Evolutionary conservation across 2,888 invertebrate genomes (phyloP).

Genomic region (Alcis repandata): DNA sequence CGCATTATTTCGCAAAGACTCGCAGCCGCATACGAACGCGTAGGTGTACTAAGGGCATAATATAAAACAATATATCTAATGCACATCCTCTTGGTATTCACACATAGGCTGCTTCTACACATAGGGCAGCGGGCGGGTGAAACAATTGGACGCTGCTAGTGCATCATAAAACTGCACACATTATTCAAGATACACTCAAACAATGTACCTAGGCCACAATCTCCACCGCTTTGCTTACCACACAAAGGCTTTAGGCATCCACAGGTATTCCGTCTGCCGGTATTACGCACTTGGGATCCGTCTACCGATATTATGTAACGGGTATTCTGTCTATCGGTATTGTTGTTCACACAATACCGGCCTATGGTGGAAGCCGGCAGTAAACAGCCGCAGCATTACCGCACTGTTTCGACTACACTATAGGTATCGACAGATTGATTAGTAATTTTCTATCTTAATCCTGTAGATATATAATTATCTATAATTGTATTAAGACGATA

Average conservation of each 20-base stretch:
- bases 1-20: too few species aligned
- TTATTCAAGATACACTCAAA: constrained; percentile 11
- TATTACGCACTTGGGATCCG: constrained; percentile 2
- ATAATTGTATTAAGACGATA: too few species aligned
- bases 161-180: not conserved
- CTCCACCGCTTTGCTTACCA: constrained; percentile 4
- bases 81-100: too few species aligned
- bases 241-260: constrained; percentile 17
- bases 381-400: constrained; percentile 41
- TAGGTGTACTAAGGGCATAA: too few species aligned
- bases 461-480: not conserved
- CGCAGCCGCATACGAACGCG: too few species aligned
- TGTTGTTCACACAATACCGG: constrained; percentile 31
- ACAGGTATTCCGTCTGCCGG: constrained; percentile 10
- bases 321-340: constrained; percentile 21
- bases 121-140: not conserved
- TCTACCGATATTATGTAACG: constrained; percentile 11
- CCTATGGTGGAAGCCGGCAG: constrained; percentile 29
- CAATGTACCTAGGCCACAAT: constrained; percentile 5
- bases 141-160: not conserved
- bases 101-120: too few species aligned
- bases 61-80: too few species aligned
- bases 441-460: not conserved
- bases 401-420: constrained; percentile 11
- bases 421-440: not conserved